Evolutionary conservation across 2,888 invertebrate species (phyloP), one percentile per base, ranked within the genome.

Genomic region (Oscheius sp.): DNA sequence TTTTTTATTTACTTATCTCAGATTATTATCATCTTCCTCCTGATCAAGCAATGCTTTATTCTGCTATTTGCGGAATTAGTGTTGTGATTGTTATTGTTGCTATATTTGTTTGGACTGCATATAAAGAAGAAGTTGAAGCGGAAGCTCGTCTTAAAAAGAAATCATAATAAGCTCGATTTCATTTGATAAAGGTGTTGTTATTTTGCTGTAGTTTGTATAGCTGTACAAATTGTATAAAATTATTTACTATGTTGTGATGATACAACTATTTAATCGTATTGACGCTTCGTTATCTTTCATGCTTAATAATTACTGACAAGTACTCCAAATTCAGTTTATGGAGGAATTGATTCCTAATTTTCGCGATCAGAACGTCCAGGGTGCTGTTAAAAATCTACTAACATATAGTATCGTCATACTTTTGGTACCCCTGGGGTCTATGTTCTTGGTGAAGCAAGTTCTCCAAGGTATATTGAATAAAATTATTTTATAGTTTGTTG

Each of bases 341-440:
- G 77, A 82, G 21, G 84, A 85, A 45, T 70, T 88, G 63, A 82
- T 88, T 43, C 86, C 86, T 21, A 80, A 84, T 45, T 78, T 88
- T 13, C 82, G 84, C 27, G 87, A 88, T 69, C 74, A 79, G 66
- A 52, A 77, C 18, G 85, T 85, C 5, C 85, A 85, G 75, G 77
- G 78, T n/a, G 84, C 86, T 9, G 80, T 88, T 71, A 87, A 86
- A 75, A 82, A 79, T 46, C 79, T 88, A 41, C 66, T 87, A 45
- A 70, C 79, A 13, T 88, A 85, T 79, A 86, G 85, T 61, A 76
- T 87, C 6, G 74, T 81, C 23, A 88, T 88, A 72, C 80, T 88
- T 45, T 63, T 83, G 18, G 82, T 88, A 7, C 88, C 88, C 5
- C 79, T 88, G 41, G 81, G 80, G 7, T 84, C 86, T 43, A 87